These are phyloP conservation scores for Nicator chloris DNA, from an alignment of 2,113 vertebrate genomes.

Conservation along the genomic window DNA sequence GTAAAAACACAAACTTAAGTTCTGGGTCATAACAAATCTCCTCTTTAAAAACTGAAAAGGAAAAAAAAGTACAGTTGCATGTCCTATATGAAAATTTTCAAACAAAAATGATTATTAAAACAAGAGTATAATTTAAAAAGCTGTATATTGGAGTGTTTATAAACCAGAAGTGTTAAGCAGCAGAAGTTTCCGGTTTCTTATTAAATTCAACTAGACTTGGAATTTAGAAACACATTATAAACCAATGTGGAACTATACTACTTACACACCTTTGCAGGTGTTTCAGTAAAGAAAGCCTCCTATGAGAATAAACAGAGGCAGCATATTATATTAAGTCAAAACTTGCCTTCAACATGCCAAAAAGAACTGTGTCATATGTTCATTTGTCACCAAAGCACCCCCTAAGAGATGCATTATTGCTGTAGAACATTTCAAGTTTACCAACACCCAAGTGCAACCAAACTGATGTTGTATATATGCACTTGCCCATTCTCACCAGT, in stretches of 20 bases:
- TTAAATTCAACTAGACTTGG: not conserved
- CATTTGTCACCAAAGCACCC: constrained; percentile 63
- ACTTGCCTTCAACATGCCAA: constrained; percentile 62
- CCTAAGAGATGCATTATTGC: constrained; percentile 69
- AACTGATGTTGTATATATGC: constrained; percentile 64
- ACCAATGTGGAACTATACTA: not conserved
- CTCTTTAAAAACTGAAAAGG: not conserved
- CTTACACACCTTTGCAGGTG: constrained; percentile 48
- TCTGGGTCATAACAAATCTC: not conserved
- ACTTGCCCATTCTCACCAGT: constrained; percentile 71
- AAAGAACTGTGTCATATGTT: constrained; percentile 29
- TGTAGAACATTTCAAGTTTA: constrained; percentile 71
- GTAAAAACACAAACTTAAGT: not conserved
- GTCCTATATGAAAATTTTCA: not conserved
- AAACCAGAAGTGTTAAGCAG: constrained; percentile 61
- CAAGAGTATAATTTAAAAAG: not conserved
- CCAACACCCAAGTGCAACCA: constrained; percentile 68
- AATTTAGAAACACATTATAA: constrained; percentile 26
- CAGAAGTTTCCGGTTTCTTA: constrained; percentile 6
- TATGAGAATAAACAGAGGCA: constrained; percentile 65
- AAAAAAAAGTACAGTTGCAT: not conserved
- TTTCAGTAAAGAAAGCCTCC: constrained; percentile 66
- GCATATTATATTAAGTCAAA: constrained; percentile 57
- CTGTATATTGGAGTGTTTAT: constrained; percentile 58
- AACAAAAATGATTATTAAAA: constrained; percentile 19